Base-by-base conservation (phyloP, 2,888 invertebrate genomes). In the Cheilosia vernalis region DNA sequence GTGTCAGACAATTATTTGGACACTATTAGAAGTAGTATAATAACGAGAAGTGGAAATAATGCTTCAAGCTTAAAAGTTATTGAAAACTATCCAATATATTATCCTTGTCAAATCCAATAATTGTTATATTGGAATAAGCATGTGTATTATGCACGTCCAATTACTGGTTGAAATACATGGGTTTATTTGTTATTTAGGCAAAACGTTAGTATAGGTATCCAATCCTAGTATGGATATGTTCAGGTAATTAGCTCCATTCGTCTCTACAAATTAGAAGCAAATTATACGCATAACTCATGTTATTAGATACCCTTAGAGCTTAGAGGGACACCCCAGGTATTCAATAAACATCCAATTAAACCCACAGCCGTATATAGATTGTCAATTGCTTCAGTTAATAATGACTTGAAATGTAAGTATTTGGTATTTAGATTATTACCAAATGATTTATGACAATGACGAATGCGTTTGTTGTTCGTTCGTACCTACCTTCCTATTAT, bases 271-370 rank as follows among this genome's bases (percentile, higher is more conserved):
- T 79, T 72, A 64, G 56, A 51, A 58, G 30, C 17, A 72, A 72
- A 72, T 58, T 58, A 56, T 64, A 51, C 17, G 24, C 49, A 64
- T 51, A 58, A 19, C 51, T 33, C 49, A n/a, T 56, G 13, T 19
- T 10, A 69, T 69, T 69, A 56, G 30, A 70, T 78, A 21, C 49
- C 70, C 63, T 78, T 56, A 64, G 47, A 64, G 19, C 63, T 78
- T 56, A 64, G 47, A 64, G 19, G 44, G 58, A 58, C 42, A 72
- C 33, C 9, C 27, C 24, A 63, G 47, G 37, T 63, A 70, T 78
- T 56, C 47, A 70, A 63, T 70, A 63, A 27, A 1, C 49, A 44
- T 10, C 47, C 33, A 19, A 9, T 47, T 47, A 55, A 63, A 24
- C 19, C 21, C 30, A 53, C 44, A 40, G 40, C 19, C 6, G 47